Base-by-base conservation (phyloP, 1,140 invertebrate genomes). In the Heliconius congener region DNA sequence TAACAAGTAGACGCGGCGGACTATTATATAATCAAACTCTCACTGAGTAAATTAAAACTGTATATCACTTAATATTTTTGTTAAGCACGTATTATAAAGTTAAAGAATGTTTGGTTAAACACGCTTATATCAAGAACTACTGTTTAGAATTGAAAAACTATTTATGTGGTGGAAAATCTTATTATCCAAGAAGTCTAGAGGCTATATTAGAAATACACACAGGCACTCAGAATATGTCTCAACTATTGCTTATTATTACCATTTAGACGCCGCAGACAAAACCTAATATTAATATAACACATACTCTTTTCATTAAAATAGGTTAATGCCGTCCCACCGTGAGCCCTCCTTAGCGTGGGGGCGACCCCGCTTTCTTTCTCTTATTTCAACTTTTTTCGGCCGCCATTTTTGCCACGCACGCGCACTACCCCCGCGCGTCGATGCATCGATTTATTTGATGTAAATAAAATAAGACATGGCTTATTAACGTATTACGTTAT, bases 381-480 rank as follows among this genome's bases (percentile, higher is more conserved):
- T 93, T 91, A 92, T 92, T 93, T 92, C 89, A 88, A 84, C 83
- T 90, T 94, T 94, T 93, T 94, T 88, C 85, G 84, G 85, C 83
- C 81, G 92, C 92, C 92, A 94, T 94, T 93, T 93, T 94, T 92
- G 79, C 81, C 77, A 85, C 92, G 92, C 92, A 89, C 78, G 92
- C 92, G 92, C 88, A 84, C 57, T 87, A 78, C 73, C 78, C 80
- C 82, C 78, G 77, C 81, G 81, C 81, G 84, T 86, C 85, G 83
- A 89, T 80, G 79, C 90, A 92, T 92, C 91, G 91, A 92, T 92
- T 90, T 88, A 88, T 89, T 82, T 86, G 85, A 81, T 66, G 86
- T 91, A 92, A 91, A 93, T 91, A 93, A 92, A 86, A 81, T 77
- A 81, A 72, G 76, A 77, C 70, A 77, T 30, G 70, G 76, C 23